Evolutionary conservation across 2,113 vertebrate species (phyloP).

Genomic region (Cynopterus brachyotis): DNA sequence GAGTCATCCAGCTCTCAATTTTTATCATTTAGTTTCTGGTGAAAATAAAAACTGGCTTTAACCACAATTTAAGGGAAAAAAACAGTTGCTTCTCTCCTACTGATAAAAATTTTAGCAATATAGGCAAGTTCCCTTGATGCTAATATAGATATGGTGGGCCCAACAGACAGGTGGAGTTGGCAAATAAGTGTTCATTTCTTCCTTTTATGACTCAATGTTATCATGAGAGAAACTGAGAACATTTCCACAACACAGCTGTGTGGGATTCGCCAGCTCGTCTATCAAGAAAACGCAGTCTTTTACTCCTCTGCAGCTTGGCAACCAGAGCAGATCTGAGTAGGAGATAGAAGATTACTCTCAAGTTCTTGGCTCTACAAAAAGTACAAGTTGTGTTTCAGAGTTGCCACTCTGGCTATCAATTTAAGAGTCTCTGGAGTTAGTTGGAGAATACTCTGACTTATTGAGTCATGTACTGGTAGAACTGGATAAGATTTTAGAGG

Average conservation of each 20-base stretch:
- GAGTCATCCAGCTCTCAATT: constrained; percentile 47
- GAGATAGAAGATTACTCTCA: constrained; percentile 29
- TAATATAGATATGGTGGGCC: constrained; percentile 72
- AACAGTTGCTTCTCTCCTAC: constrained; percentile 67
- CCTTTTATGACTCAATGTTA: constrained; percentile 79
- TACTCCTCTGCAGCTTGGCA: constrained; percentile 66
- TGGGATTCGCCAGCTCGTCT: constrained; percentile 65
- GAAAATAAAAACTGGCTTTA: background rate
- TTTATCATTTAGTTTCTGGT: constrained; percentile 45
- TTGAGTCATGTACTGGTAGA: background rate
- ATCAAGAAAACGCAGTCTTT: constrained; percentile 68
- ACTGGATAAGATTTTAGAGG: background rate
- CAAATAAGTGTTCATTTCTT: constrained; percentile 76
- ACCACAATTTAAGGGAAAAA: constrained; percentile 49
- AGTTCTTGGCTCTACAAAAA: constrained; percentile 24
- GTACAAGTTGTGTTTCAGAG: background rate
- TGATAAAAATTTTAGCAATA: constrained; percentile 74
- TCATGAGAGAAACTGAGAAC: constrained; percentile 67
- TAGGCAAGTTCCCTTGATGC: constrained; percentile 73
- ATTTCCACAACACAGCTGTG: constrained; percentile 77
- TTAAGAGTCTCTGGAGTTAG: background rate
- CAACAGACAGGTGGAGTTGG: constrained; percentile 79
- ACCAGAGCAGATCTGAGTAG: constrained; percentile 22
- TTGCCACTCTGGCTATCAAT: background rate
- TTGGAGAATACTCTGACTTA: background rate